These are phyloP conservation scores for Gymnoscopelus microlampas DNA, from an alignment of 2,797 vertebrate genomes.

Conservation along the genomic window DNA sequence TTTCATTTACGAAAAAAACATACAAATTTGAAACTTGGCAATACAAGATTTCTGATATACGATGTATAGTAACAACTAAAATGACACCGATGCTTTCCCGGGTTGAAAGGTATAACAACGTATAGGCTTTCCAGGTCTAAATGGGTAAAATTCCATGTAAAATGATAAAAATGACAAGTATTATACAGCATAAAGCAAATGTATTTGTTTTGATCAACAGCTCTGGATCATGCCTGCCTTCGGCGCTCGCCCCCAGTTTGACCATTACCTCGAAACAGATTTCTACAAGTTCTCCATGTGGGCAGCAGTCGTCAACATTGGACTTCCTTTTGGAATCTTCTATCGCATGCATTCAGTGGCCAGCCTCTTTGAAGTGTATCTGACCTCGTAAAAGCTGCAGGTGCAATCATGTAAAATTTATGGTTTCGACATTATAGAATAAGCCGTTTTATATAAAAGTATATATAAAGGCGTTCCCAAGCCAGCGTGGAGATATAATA, in stretches of 20 bases:
- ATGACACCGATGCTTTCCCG: too few relatives aligned
- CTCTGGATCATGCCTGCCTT: conserved; percentile 98
- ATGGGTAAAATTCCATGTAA: neutral
- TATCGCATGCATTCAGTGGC: conserved; percentile 97
- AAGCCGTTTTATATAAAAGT: too few relatives aligned
- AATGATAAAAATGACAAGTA: neutral
- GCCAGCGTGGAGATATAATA: too few relatives aligned
- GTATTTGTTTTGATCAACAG: conserved; percentile 68
- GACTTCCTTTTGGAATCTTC: conserved; percentile 96
- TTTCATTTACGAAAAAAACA: too few relatives aligned
- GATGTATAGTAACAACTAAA: too few relatives aligned
- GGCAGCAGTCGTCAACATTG: conserved; percentile 90
- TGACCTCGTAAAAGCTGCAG: conserved; percentile 50
- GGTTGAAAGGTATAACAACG: too few relatives aligned
- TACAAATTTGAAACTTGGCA: too few relatives aligned
- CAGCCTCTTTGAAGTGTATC: conserved; percentile 91
- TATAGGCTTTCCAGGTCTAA: too few relatives aligned
- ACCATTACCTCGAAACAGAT: conserved; percentile 81
- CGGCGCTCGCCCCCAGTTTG: conserved; percentile 94
- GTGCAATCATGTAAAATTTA: neutral
- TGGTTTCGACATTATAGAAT: too few relatives aligned
- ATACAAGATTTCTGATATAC: too few relatives aligned
- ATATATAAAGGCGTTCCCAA: too few relatives aligned
- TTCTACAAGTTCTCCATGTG: conserved; percentile 89
- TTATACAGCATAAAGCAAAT: conserved; percentile 3